Conservation (phyloP, 2,797 vertebrate genomes). For the Muscicapa comitata region DNA sequence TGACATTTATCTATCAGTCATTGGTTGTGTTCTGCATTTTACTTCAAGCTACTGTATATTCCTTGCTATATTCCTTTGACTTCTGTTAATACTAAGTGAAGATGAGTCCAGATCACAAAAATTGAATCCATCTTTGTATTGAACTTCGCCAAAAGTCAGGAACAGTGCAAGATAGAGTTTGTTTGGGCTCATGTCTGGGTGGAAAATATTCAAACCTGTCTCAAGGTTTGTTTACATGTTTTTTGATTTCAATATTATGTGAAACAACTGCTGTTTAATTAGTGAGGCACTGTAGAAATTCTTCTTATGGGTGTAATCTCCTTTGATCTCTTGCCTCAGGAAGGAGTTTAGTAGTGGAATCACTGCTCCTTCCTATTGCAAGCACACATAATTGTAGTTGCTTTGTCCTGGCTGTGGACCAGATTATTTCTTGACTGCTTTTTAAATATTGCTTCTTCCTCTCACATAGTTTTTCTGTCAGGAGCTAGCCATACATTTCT, state of each 20-base stretch:
- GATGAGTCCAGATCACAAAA: not conserved
- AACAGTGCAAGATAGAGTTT: not conserved
- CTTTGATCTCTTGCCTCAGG: slow-evolving; percentile 57
- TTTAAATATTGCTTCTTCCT: not conserved
- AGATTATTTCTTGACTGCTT: not conserved
- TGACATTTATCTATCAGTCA: not conserved
- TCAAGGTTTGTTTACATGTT: slow-evolving; percentile 37
- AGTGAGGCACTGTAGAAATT: slow-evolving; percentile 47
- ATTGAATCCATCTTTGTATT: not conserved
- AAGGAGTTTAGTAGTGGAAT: slow-evolving; percentile 39
- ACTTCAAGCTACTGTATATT: not conserved
- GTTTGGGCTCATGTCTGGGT: slow-evolving; percentile 12
- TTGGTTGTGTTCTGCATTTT: not conserved
- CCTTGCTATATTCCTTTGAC: not conserved
- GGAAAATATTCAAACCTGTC: slow-evolving; percentile 29
- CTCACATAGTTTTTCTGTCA: not conserved
- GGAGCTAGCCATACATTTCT: not conserved
- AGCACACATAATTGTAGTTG: not conserved
- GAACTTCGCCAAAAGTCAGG: not conserved
- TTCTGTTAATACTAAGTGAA: not conserved
- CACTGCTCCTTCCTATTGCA: not conserved
- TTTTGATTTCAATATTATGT: slow-evolving; percentile 39
- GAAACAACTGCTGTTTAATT: slow-evolving; percentile 50
- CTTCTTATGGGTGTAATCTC: slow-evolving; percentile 44
- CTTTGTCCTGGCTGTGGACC: not conserved